These are phyloP conservation scores for Melanotaenia parkinsoni DNA, from an alignment of 2,797 vertebrate genomes.

Conservation along the genomic window DNA sequence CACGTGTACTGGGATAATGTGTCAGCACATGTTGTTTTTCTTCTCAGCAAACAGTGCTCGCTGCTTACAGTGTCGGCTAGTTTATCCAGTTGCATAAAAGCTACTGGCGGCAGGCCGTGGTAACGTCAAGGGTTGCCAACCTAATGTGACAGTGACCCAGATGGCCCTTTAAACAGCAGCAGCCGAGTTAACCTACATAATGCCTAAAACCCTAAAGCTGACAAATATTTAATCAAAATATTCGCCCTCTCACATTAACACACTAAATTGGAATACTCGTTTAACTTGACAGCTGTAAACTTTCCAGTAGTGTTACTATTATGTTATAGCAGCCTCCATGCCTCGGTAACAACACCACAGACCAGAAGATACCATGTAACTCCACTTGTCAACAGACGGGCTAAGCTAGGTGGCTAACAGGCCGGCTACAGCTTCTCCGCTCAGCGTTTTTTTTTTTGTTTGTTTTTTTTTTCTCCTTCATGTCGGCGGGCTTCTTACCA, in stretches of 20 bases:
- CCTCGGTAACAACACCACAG: not conserved
- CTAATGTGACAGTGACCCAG: slow-evolving; percentile 43
- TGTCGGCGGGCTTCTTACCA: slow-evolving; percentile 80
- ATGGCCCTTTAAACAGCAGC: not conserved
- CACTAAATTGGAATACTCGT: not conserved
- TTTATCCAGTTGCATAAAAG: not conserved
- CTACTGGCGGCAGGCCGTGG: slow-evolving; percentile 30
- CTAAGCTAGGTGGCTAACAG: slow-evolving; percentile 32
- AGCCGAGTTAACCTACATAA: not conserved
- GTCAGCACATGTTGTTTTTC: slow-evolving; percentile 69
- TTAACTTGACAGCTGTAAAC: not conserved
- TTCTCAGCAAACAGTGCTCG: slow-evolving; percentile 25
- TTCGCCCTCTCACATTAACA: not conserved
- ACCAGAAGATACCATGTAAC: not conserved
- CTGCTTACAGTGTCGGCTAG: not conserved
- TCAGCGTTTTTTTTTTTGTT: not conserved
- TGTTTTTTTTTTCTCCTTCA: not conserved
- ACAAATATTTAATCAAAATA: too few species aligned
- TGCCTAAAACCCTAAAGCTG: too few species aligned
- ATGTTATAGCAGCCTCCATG: not conserved
- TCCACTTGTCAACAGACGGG: slow-evolving; percentile 20
- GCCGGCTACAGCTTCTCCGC: slow-evolving; percentile 38
- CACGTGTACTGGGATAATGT: slow-evolving; percentile 60
- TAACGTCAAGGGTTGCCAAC: not conserved
- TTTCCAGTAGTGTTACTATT: not conserved